Conservation (phyloP, 2,797 vertebrate genomes). For the Peromyscus aztecus region DNA sequence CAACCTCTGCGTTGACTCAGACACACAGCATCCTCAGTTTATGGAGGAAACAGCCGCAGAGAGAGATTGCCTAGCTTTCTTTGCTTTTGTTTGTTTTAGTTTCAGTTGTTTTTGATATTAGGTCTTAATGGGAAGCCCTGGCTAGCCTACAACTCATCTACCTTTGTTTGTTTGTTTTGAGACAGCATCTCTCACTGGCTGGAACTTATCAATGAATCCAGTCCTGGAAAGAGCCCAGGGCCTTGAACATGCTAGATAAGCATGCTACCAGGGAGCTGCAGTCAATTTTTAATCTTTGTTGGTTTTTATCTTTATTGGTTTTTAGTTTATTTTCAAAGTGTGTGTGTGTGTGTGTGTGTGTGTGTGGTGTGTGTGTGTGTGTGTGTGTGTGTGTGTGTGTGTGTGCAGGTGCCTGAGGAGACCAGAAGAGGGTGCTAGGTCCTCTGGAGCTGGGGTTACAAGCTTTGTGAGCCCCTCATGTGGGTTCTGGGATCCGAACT, state of each 20-base stretch:
- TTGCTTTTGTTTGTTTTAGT: background rate
- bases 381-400: too few relatives aligned
- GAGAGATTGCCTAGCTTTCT: conserved; percentile 18
- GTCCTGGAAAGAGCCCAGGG: background rate
- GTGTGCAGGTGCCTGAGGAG: background rate
- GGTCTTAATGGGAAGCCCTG: background rate
- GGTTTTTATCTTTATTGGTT: background rate
- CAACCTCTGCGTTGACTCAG: background rate
- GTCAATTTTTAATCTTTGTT: background rate
- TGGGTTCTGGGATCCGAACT: background rate
- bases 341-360: background rate
- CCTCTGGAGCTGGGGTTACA: background rate
- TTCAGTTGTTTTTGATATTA: background rate
- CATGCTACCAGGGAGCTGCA: background rate
- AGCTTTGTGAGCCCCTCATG: background rate
- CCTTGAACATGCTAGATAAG: background rate
- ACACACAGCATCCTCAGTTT: background rate
- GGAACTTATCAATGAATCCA: background rate
- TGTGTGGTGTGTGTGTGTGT: too few relatives aligned
- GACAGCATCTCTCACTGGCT: background rate
- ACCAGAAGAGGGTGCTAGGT: background rate
- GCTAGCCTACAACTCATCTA: background rate
- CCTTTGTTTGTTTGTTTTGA: background rate
- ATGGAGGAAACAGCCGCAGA: background rate
- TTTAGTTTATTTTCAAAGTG: background rate